phyloP scores from a whole-genome alignment of 2,888 invertebrate species.

The Lordiphosa andalusiaca region DNA sequence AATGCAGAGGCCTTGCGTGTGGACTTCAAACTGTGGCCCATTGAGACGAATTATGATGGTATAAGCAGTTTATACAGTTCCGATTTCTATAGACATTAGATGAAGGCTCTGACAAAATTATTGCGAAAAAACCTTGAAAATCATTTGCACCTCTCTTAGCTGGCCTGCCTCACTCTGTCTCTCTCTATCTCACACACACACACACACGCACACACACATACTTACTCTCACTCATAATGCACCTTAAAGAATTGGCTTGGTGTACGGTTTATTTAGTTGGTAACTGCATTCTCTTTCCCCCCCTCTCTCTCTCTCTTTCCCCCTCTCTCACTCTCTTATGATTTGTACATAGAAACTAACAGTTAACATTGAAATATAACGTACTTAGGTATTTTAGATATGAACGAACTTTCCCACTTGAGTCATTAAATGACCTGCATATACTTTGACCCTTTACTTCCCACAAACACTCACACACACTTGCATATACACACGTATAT shows the following conservation, averaged over 20 bases:
- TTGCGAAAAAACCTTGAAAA: too few relatives aligned
- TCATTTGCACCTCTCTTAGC: conserved; percentile 5
- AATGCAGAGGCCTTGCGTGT: conserved; percentile 76
- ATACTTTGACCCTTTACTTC: too few relatives aligned
- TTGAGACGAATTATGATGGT: conserved; percentile 78
- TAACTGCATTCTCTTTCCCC: conserved; percentile 5
- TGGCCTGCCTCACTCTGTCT: conserved; percentile 1
- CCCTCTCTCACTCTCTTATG: neutral
- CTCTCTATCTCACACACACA: conserved; percentile 1
- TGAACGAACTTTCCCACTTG: too few relatives aligned
- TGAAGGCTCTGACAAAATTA: conserved; percentile 4
- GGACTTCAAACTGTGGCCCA: conserved; percentile 78
- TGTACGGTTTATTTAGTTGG: conserved; percentile 6
- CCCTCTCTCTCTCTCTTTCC: neutral
- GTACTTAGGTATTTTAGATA: neutral
- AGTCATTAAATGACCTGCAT: too few relatives aligned
- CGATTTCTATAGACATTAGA: conserved; percentile 77
- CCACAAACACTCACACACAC: neutral
- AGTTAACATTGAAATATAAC: neutral
- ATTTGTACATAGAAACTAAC: conserved; percentile 29
- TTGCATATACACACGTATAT: conserved; percentile 14
- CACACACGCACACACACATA: conserved; percentile 9
- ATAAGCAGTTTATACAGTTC: conserved; percentile 79
- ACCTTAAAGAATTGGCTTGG: conserved; percentile 17
- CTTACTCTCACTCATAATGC: conserved; percentile 16